A percentile compares a stretch with the other conserved stretches of the same genome.
phyloP scores from a whole-genome alignment of 1,140 invertebrate genomes.

The Trichonephila clavata region DNA sequence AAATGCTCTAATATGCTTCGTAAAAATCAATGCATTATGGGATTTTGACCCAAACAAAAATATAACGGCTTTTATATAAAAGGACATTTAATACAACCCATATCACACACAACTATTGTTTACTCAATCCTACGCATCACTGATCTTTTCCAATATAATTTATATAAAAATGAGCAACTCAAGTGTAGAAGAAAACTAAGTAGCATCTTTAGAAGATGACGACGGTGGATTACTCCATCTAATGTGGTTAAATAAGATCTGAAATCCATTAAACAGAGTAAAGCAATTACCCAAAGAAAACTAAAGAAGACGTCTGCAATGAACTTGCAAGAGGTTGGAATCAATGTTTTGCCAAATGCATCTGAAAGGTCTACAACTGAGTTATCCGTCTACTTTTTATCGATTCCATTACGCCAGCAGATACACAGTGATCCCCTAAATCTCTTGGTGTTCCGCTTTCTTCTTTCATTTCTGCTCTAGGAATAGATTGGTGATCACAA shows the following conservation, averaged over 20 bases:
- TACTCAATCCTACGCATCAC: too few species aligned
- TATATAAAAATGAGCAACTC: too few species aligned
- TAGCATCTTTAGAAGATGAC: too few species aligned
- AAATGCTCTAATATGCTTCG: too few species aligned
- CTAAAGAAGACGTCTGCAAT: neutral
- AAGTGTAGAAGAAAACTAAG: too few species aligned
- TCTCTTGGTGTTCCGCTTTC: neutral
- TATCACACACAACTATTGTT: too few species aligned
- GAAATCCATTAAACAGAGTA: neutral
- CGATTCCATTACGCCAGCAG: slow-evolving; percentile 28
- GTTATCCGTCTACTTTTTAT: slow-evolving; percentile 7
- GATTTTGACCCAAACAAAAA: too few species aligned
- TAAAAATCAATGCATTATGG: too few species aligned
- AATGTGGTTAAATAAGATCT: neutral
- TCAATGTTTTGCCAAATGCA: neutral
- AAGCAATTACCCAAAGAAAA: slow-evolving; percentile 19
- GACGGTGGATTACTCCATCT: neutral
- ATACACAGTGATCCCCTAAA: neutral
- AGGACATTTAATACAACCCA: too few species aligned
- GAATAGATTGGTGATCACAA: slow-evolving; percentile 28
- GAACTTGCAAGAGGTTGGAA: neutral
- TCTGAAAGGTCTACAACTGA: neutral
- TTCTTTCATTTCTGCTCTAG: slow-evolving; percentile 15
- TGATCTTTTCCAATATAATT: too few species aligned
- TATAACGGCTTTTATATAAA: too few species aligned